phyloP scores from a whole-genome alignment of 2,113 vertebrate species.

The Tympanuchus pallidicinctus region DNA sequence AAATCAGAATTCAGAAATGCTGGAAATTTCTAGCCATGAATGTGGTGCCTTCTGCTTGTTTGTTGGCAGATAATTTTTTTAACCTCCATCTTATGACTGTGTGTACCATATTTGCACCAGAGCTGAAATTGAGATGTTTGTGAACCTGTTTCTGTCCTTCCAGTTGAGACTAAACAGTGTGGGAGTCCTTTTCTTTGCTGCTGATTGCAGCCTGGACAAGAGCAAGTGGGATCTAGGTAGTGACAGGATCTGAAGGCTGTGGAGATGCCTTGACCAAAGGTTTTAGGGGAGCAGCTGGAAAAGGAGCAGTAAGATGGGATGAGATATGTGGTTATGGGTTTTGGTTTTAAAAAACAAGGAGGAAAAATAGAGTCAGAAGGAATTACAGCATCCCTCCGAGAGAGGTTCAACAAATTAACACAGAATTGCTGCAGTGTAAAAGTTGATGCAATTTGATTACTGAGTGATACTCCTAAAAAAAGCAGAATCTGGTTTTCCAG shows the following conservation, averaged over 20 bases:
- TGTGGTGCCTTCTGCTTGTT: not conserved
- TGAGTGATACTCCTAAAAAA: not conserved
- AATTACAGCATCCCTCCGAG: not conserved
- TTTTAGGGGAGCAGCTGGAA: not conserved
- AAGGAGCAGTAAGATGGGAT: not conserved
- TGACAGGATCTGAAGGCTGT: not conserved
- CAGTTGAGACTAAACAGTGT: not conserved
- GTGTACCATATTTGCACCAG: not conserved
- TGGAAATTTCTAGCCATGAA: not conserved
- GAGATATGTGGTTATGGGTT: rapidly evolving
- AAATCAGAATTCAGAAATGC: not conserved
- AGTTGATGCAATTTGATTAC: not conserved
- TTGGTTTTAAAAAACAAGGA: not conserved
- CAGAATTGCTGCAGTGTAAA: not conserved
- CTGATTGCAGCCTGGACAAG: not conserved
- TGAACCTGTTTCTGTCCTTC: not conserved
- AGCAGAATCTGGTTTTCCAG: not conserved
- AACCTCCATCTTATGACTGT: not conserved
- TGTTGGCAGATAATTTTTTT: not conserved
- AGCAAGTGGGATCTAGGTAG: not conserved
- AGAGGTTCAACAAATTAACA: not conserved
- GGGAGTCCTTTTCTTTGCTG: not conserved
- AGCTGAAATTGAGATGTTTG: not conserved
- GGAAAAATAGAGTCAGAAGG: not conserved
- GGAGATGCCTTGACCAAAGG: not conserved